Evolutionary conservation across 2,797 vertebrate species (phyloP), one percentile per base, ranked within the genome.

Genomic region (Schizopygopsis malacanthus): DNA sequence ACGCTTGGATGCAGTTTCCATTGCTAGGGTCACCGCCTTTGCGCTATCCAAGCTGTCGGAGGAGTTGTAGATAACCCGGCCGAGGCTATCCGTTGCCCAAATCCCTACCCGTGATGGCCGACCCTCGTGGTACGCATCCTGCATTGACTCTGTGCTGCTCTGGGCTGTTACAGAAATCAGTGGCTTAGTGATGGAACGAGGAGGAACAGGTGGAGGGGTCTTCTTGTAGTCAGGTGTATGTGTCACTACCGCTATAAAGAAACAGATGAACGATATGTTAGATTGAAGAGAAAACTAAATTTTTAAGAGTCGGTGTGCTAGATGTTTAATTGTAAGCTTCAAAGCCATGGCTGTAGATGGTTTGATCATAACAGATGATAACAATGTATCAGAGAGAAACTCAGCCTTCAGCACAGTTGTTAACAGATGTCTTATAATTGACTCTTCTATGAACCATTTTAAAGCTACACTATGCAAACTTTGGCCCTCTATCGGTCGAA

Each of bases 101-200:
- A 97, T 96, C 28, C 82, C 45, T 95, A 95, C 25, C 92, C 91
- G 97, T 94, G 84, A 95, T 72, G 95, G 95, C 65, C 97, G 96
- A 93, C 96, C 95, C 84, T 99, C 98, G 1, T 97, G 97, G 90
- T 99, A 98, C 43, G 97, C 97, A 2, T 99, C 98, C 94, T 99
- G 98, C 10, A 96, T 99, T 90, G 98, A 99, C 90, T 99, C 98
- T 10, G 98, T 99, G 92, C 98, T 99, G 97, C 98, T 99, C 96
- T 99, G 98, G 15, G 98, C 98, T 6, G 98, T 99, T 90, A 99
- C 97, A 0, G 98, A 99, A 95, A 99, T 99, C 93, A 99, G 95
- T 5, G 98, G 98, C 94, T 99, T 99, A 91, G 98, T 98, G 92
- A 97, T 96, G 89, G 96, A 96, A 85, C 98, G 97, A 7, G 98